These are phyloP conservation scores for Scalopus aquaticus DNA, from an alignment of 2,113 vertebrate genomes.

Conservation along the genomic window DNA sequence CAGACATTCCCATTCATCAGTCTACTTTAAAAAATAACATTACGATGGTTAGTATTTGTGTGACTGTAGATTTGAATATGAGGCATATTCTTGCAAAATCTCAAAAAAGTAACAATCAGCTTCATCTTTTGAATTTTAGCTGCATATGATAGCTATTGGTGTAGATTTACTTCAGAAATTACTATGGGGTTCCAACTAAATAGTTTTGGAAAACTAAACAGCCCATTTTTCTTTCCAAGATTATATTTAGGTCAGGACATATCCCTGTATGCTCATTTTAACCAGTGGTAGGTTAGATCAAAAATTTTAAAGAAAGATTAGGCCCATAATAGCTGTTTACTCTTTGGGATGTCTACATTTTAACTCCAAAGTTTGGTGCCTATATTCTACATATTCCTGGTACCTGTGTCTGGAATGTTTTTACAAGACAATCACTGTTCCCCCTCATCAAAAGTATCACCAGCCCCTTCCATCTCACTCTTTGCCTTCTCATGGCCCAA, in stretches of 20 bases:
- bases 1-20: not conserved
- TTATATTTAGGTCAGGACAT: not conserved
- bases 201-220: not conserved
- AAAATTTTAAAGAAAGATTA: conserved; percentile 28
- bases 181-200: not conserved
- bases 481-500: not conserved
- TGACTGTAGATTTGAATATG: not conserved
- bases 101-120: not conserved
- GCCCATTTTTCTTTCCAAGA: not conserved
- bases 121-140: not conserved
- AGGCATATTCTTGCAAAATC: not conserved
- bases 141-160: not conserved
- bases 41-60: not conserved
- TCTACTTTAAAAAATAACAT: not conserved
- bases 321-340: not conserved
- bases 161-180: not conserved
- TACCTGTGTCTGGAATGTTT: not conserved
- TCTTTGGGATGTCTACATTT: not conserved
- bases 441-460: not conserved
- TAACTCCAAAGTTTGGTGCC: not conserved
- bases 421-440: not conserved
- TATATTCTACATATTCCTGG: not conserved
- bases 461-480: not conserved
- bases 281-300: not conserved
- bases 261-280: not conserved